A percentile compares a stretch with the other conserved stretches of the same genome.
Conservation (phyloP, 2,113 vertebrate species). For the Heterochromis multidens region DNA sequence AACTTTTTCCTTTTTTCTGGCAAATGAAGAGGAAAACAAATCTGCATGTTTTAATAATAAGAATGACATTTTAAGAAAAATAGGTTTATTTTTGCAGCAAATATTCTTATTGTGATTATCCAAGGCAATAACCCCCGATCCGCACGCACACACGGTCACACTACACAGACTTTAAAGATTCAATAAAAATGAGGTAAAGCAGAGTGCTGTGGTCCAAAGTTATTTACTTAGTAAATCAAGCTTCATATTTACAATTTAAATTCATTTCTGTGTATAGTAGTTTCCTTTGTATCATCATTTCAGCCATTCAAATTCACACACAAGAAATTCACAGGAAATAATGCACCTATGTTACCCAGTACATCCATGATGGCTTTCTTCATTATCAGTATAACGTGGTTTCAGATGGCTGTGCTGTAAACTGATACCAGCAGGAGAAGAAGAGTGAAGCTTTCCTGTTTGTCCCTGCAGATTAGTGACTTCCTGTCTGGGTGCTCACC, state of each 20-base stretch:
- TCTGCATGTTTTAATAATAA: too few relatives aligned
- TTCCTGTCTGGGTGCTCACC: constrained; percentile 81
- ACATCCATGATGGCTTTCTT: not conserved
- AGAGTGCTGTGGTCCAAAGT: too few relatives aligned
- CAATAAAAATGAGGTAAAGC: not conserved
- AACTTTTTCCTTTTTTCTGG: too few relatives aligned
- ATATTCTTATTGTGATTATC: not conserved
- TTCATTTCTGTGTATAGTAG: not conserved
- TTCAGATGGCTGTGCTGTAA: not conserved
- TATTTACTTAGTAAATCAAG: too few relatives aligned
- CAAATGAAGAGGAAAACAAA: too few relatives aligned
- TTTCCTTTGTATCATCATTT: not conserved
- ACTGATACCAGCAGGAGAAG: not conserved
- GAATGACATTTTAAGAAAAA: too few relatives aligned
- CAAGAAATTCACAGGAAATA: not conserved
- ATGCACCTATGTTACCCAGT: not conserved
- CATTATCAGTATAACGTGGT: not conserved
- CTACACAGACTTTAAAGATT: not conserved
- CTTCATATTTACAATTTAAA: not conserved
- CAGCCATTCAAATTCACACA: not conserved
- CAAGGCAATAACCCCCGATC: not conserved
- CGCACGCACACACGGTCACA: not conserved
- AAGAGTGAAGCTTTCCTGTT: not conserved
- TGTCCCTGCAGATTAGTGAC: constrained; percentile 48
- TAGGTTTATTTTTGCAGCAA: too few relatives aligned